phyloP scores from a whole-genome alignment of 2,797 vertebrate species.

The Gymnothorax reevesii region DNA sequence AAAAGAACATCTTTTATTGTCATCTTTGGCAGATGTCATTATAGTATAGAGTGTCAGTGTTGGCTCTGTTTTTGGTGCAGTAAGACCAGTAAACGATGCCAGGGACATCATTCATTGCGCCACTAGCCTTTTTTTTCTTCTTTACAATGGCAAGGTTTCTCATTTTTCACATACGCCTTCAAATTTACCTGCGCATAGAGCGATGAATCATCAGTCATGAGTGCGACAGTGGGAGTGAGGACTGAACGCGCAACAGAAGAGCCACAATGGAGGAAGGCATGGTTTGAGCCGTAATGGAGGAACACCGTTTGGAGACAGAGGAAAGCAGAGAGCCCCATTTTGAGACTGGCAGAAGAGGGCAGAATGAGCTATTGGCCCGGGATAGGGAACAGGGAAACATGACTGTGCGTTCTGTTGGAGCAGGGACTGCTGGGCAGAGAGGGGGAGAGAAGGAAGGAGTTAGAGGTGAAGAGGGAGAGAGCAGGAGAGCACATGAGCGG shows the following conservation, averaged over 20 bases:
- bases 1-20: too few relatives aligned
- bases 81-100: not conserved
- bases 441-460: not conserved
- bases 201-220: not conserved
- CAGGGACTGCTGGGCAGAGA: not conserved
- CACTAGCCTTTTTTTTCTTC: not conserved
- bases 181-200: not conserved
- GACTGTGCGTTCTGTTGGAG: not conserved
- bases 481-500: slow-evolving; percentile 28
- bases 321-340: not conserved
- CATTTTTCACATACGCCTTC: not conserved
- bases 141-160: not conserved
- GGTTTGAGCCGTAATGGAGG: not conserved
- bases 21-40: not conserved
- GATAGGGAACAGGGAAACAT: not conserved
- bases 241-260: not conserved
- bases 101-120: not conserved
- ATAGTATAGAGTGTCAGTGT: not conserved
- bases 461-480: too few relatives aligned
- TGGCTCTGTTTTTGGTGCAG: not conserved
- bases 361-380: not conserved
- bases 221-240: not conserved
- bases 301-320: not conserved
- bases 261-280: not conserved
- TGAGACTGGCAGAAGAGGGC: not conserved